These are phyloP conservation scores for Turdus rufiventris DNA, from an alignment of 2,113 vertebrate genomes.

Conservation along the genomic window DNA sequence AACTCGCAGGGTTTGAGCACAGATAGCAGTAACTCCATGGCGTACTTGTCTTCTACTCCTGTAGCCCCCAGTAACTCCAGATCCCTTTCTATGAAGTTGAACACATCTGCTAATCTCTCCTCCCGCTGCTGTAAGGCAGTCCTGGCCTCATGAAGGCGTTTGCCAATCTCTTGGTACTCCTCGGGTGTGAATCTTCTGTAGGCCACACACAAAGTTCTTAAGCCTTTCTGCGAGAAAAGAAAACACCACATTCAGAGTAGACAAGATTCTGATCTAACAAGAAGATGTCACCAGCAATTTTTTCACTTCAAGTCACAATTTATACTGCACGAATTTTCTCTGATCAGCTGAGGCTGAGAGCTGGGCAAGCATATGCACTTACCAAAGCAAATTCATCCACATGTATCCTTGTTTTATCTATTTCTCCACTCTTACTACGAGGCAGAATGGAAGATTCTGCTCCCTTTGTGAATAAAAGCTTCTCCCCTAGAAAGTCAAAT, in stretches of 20 bases:
- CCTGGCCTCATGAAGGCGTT: constrained; percentile 82
- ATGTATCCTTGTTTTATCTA: constrained; percentile 91
- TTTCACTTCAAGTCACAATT: background rate
- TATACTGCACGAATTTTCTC: background rate
- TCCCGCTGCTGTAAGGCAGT: constrained; percentile 93
- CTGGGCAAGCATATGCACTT: constrained; percentile 28
- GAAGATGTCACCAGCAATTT: background rate
- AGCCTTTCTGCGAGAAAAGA: constrained; percentile 82
- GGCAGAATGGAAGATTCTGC: constrained; percentile 94
- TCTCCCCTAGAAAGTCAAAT: constrained; percentile 74
- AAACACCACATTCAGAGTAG: background rate
- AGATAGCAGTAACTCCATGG: background rate
- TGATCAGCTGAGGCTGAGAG: background rate
- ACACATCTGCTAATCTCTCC: constrained; percentile 83
- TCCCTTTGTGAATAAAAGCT: constrained; percentile 92
- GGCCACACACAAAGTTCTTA: constrained; percentile 91
- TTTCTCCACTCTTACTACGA: constrained; percentile 83
- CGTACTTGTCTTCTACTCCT: constrained; percentile 96
- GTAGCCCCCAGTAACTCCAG: constrained; percentile 93
- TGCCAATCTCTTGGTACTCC: constrained; percentile 85
- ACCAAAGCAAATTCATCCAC: constrained; percentile 98
- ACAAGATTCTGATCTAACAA: background rate
- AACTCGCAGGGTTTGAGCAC: background rate
- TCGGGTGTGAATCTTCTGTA: constrained; percentile 85
- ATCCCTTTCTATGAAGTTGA: constrained; percentile 88